Percentiles rank a stretch among this genome's conserved stretches.
Conservation (phyloP, 2,797 vertebrate species). For the Ambastaia sidthimunki region DNA sequence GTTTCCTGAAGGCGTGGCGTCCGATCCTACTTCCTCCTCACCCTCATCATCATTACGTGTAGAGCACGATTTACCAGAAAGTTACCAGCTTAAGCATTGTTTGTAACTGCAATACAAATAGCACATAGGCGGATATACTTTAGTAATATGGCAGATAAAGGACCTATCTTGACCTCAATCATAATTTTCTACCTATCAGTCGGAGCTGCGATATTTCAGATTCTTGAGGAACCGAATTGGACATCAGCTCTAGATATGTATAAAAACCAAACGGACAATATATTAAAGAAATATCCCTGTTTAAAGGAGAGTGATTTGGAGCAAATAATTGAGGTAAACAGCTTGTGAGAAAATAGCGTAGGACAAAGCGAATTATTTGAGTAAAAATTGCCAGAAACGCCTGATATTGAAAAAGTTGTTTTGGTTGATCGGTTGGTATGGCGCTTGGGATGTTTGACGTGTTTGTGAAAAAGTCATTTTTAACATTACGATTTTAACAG, state of each 20-base stretch:
- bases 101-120: not conserved
- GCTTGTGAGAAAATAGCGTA: not conserved
- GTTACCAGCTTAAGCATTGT: not conserved
- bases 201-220: conserved; percentile 93
- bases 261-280: conserved; percentile 72
- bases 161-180: conserved; percentile 91
- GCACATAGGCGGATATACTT: not conserved
- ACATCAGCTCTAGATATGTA: conserved; percentile 78
- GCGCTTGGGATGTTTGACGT: not conserved
- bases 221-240: conserved; percentile 92
- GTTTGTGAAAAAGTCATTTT: too few species aligned
- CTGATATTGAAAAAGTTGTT: not conserved
- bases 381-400: not conserved
- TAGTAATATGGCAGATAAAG: conserved; percentile 85
- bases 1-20: conserved; percentile 35
- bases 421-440: not conserved
- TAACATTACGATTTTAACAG: too few species aligned
- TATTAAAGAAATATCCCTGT: conserved; percentile 83
- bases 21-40: conserved; percentile 23
- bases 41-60: not conserved
- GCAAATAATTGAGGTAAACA: conserved; percentile 85
- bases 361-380: too few species aligned
- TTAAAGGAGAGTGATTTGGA: conserved; percentile 83
- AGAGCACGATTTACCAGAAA: not conserved
- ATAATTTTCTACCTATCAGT: conserved; percentile 96